Evolutionary conservation across 2,113 vertebrate genomes (phyloP).

Genomic region (Vicugna pacos): DNA sequence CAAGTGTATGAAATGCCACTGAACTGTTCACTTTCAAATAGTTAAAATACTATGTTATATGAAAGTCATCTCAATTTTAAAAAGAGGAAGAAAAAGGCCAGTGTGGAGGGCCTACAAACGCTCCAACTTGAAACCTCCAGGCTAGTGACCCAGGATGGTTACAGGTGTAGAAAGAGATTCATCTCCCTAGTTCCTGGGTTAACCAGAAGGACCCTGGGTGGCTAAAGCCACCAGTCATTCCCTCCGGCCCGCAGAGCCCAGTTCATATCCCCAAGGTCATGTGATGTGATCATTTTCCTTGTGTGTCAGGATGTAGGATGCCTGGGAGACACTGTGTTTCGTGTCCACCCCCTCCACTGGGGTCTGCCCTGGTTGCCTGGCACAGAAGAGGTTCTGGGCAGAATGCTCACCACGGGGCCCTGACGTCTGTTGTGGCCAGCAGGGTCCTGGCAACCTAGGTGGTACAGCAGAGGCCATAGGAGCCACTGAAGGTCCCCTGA

Average conservation of each 20-base stretch:
- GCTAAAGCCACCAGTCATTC: not conserved
- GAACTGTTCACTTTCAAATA: not conserved
- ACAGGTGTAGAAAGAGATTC: not conserved
- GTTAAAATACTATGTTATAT: not conserved
- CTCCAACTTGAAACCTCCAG: not conserved
- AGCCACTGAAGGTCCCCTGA: not conserved
- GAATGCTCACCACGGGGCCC: rapidly evolving
- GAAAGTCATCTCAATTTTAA: not conserved
- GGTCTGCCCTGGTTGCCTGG: not conserved
- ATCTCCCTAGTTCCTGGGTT: not conserved
- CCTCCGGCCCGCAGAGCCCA: not conserved
- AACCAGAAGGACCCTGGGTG: not conserved
- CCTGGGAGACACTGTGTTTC: not conserved
- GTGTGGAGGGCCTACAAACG: not conserved
- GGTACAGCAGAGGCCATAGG: not conserved
- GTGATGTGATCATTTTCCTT: not conserved
- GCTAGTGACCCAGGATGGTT: not conserved
- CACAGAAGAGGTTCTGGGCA: not conserved
- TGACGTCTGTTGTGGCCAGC: not conserved
- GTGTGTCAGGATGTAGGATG: not conserved
- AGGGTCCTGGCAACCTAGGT: not conserved
- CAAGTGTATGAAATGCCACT: not conserved
- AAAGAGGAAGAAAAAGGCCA: not conserved
- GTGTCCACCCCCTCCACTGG: not conserved
- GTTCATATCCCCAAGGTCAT: not conserved